Evolutionary conservation across 2,888 invertebrate genomes (phyloP).

Genomic region (Pimpla rufipes): DNA sequence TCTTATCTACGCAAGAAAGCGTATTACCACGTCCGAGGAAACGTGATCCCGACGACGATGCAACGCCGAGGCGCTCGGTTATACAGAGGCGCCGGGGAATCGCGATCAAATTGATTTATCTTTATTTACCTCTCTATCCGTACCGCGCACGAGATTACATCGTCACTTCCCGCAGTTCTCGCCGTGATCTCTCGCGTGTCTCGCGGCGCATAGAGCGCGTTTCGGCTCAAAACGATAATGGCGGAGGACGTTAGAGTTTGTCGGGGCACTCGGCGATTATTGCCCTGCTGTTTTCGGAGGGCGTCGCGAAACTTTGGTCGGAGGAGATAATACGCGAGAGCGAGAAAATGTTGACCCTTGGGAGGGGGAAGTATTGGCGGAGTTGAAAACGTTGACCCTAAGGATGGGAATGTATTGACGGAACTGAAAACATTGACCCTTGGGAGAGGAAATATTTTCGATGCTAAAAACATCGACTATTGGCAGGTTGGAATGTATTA

Average conservation of each 20-base stretch:
- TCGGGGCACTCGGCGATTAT: too few relatives aligned
- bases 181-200: neutral
- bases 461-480: too few relatives aligned
- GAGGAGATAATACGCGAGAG: too few relatives aligned
- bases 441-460: too few relatives aligned
- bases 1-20: conserved; percentile 43
- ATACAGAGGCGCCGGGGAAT: conserved; percentile 43
- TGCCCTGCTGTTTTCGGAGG: neutral
- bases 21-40: conserved; percentile 37
- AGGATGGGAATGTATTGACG: too few relatives aligned
- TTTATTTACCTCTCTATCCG: conserved; percentile 19
- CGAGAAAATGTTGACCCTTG: too few relatives aligned
- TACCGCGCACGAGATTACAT: conserved; percentile 16
- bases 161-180: neutral
- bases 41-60: conserved; percentile 46
- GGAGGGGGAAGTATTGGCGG: too few relatives aligned
- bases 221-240: neutral
- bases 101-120: conserved; percentile 47
- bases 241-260: too few relatives aligned
- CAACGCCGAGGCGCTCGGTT: conserved; percentile 12
- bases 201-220: neutral
- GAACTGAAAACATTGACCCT: too few relatives aligned
- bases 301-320: too few relatives aligned
- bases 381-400: too few relatives aligned
- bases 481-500: too few relatives aligned